These are phyloP conservation scores for Tangachromis dhanisi DNA, from an alignment of 2,113 vertebrate genomes.

Conservation along the genomic window DNA sequence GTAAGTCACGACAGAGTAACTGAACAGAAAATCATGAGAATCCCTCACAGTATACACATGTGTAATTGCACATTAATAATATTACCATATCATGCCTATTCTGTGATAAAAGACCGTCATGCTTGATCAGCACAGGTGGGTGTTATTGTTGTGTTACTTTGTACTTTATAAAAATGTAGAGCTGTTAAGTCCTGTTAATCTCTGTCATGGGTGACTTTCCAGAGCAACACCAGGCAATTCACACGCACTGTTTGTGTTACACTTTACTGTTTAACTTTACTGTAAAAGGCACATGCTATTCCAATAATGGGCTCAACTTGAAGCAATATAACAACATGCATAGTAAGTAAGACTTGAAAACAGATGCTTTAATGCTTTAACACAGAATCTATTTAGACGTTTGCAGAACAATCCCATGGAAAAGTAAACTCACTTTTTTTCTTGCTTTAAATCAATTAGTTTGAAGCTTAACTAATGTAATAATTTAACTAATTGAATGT, in stretches of 20 bases:
- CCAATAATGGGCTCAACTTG: neutral
- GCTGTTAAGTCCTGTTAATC: neutral
- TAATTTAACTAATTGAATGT: neutral
- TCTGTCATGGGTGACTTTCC: neutral
- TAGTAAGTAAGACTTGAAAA: neutral
- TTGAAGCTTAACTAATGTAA: neutral
- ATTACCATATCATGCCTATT: neutral
- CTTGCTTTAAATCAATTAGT: neutral
- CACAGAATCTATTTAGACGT: neutral
- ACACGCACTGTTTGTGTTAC: neutral
- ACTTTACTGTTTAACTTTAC: neutral
- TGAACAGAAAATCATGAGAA: neutral
- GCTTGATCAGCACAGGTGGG: neutral
- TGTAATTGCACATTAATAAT: neutral
- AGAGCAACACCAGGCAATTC: neutral
- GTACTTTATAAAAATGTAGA: neutral
- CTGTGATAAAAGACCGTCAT: neutral
- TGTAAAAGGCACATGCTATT: neutral
- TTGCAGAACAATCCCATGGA: neutral
- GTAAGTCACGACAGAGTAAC: neutral
- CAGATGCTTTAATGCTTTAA: neutral
- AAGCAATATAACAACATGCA: neutral
- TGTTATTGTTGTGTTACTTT: neutral
- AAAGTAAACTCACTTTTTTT: neutral
- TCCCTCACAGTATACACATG: neutral